phyloP scores from a whole-genome alignment of 2,113 vertebrate species.

The Cepphus grylle region DNA sequence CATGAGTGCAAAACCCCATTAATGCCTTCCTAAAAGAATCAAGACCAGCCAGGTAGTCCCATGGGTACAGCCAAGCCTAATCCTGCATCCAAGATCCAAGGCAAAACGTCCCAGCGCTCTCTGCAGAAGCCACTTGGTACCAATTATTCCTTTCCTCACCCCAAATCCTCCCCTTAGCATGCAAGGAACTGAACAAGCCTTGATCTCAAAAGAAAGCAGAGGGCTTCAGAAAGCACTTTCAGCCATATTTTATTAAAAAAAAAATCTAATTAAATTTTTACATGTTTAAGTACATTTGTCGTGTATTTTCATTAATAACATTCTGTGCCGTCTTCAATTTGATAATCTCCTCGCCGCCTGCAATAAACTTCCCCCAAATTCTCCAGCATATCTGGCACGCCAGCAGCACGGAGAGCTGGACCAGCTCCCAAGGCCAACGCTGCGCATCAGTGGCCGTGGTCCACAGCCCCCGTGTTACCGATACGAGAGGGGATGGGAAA shows the following conservation, averaged over 20 bases:
- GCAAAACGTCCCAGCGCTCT: background rate
- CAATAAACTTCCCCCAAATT: background rate
- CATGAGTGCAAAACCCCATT: background rate
- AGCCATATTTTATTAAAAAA: constrained; percentile 18
- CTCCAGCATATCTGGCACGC: background rate
- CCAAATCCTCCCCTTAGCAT: background rate
- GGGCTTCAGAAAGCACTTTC: constrained; percentile 2
- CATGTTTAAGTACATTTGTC: constrained; percentile 31
- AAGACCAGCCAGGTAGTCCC: background rate
- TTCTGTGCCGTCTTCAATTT: background rate
- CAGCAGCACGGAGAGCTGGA: background rate
- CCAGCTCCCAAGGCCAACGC: background rate
- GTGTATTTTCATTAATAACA: constrained; percentile 30
- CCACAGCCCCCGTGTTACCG: accelerated
- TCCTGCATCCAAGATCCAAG: background rate
- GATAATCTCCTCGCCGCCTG: background rate
- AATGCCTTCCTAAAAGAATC: background rate
- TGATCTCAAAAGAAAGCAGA: constrained; percentile 3
- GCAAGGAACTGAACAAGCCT: background rate
- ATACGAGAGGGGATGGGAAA: accelerated
- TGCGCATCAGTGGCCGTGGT: accelerated
- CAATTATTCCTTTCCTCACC: background rate
- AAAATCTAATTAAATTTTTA: constrained; percentile 45
- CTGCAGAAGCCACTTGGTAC: background rate
- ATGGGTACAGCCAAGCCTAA: background rate